Evolutionary conservation across 2,113 vertebrate genomes (phyloP), one percentile per base, ranked within the genome.

Genomic region (Notothenia rossii): DNA sequence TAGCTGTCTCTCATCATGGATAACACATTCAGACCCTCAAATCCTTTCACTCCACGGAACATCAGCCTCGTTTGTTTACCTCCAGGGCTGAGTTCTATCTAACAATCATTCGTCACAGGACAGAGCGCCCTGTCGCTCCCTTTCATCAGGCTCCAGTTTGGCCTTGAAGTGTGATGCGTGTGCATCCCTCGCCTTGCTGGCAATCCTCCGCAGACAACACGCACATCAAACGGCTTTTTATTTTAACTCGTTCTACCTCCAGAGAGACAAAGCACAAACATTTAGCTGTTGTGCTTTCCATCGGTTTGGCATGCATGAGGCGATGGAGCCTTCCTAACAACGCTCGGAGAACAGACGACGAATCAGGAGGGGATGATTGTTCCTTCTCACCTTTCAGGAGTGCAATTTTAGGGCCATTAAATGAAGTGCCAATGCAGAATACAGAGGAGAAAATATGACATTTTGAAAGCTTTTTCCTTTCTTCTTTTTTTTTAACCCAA

Each of bases 71-170:
- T 91, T 89, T 90, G 87, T 90, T 92, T 90, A 90, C 84, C 86
- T 87, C 63, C 20, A 17, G 72, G 81, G 49, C 53, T 15, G 81
- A 87, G 56, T 73, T 86, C 48, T 79, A 87, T 89, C 91, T 88
- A 75, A 81, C 87, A 84, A 89, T 89, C 88, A 81, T 85, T 87
- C 66, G 82, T 86, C 82, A 85, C 83, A 79, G 89, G 81, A 85
- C 73, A 45, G 1, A 61, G 73, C 55, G 13, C 58, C 50, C 67
- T 17, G 71, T 74, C 83, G 63, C 50, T 68, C 15, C 51, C 88
- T 91, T 92, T 92, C 84, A 93, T 92, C 87, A 84, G 62, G 2
- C 83, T 90, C 75, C 81, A 88, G 70, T 63, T 88, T 86, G 90
- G 90, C 88, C 87, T 87, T 83, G 88, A 85, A 85, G 85, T 75